A percentile compares a stretch with the other conserved stretches of the same genome.
phyloP scores from a whole-genome alignment of 1,140 invertebrate species.

The Drosophila bipectinata region DNA sequence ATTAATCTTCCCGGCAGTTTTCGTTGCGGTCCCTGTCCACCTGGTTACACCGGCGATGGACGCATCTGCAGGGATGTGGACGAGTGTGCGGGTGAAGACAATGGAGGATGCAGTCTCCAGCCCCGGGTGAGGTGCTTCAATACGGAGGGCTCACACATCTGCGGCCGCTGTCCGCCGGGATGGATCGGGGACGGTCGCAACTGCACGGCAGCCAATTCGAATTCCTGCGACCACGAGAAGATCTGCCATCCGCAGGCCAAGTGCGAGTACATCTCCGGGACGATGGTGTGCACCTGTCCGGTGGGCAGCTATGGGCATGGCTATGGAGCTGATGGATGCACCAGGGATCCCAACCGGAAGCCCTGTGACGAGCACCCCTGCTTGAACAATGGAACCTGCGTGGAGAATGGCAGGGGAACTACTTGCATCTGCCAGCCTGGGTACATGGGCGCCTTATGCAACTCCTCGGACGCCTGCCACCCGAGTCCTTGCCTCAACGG shows the following conservation, averaged over 20 bases:
- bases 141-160: conserved; percentile 91
- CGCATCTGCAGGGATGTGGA: conserved; percentile 93
- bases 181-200: conserved; percentile 92
- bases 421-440: conserved; percentile 87
- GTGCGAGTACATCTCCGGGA: conserved; percentile 89
- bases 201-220: conserved; percentile 49
- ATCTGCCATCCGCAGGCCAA: conserved; percentile 87
- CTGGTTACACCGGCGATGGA: conserved; percentile 93
- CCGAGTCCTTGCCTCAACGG: conserved; percentile 91
- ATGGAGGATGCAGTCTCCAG: conserved; percentile 95
- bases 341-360: conserved; percentile 34
- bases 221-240: conserved; percentile 51
- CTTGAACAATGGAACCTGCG: conserved; percentile 91
- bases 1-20: conserved; percentile 94
- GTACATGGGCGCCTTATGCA: conserved; percentile 84
- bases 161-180: conserved; percentile 93
- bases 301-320: conserved; percentile 89
- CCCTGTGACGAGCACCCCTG: conserved; percentile 69
- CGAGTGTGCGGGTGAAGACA: conserved; percentile 91
- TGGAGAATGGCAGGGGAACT: conserved; percentile 75
- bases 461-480: conserved; percentile 85
- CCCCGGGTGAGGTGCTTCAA: conserved; percentile 92
- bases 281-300: conserved; percentile 91
- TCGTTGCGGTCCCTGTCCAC: conserved; percentile 92
- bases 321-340: conserved; percentile 65